Evolutionary conservation across 2,888 invertebrate genomes (phyloP), one percentile per base, ranked within the genome.

Genomic region (Cryptosula pallasiana): DNA sequence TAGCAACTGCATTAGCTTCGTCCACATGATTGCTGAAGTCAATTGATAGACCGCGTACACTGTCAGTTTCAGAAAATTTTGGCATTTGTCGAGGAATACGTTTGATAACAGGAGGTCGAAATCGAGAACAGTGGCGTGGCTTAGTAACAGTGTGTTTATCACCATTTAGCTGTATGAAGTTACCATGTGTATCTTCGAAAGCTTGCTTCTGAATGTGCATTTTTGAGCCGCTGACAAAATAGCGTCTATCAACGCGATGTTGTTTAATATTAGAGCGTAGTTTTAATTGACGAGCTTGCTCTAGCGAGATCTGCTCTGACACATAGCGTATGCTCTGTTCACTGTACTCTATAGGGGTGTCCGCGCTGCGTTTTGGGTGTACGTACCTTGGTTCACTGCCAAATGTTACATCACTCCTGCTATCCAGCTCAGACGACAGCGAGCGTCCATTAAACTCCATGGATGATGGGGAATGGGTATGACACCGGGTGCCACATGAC

Each of bases 151-250:
- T 45, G 45, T 20, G 45, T 45, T 45, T 45, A 20, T 45, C 45
- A 45, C 20, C 20, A 45, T 45, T 45, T 13, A 45, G 45, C 9
- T 45, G 5, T 45, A 45, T 13, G 45, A 20, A 5, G 20, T 45
- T 5, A n/a, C n/a, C n/a, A 27, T 63, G 20, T 34, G 23, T 13
- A 5, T 57, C 20, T 23, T 25, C 32, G 32, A 32, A 63, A 13
- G 63, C 63, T 13, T 63, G 63, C 20, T 63, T 63, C 32, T 32
- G 2, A 16, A 63, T 9, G 13, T 3, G 27, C 27, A 63, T 9
- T 63, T 63, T 63, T 13, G 63, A 63, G 32, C 63, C 63, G n/a
- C 34, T 63, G n/a, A 63, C 63, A 63, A 63, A 63, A n/a, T 63
- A 63, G 13, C 27, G 13, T 34, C n/a, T 27, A 32, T 34, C 63